These are phyloP conservation scores for Drosophila atroscutellata DNA, from an alignment of 2,888 invertebrate genomes.

Conservation along the genomic window DNA sequence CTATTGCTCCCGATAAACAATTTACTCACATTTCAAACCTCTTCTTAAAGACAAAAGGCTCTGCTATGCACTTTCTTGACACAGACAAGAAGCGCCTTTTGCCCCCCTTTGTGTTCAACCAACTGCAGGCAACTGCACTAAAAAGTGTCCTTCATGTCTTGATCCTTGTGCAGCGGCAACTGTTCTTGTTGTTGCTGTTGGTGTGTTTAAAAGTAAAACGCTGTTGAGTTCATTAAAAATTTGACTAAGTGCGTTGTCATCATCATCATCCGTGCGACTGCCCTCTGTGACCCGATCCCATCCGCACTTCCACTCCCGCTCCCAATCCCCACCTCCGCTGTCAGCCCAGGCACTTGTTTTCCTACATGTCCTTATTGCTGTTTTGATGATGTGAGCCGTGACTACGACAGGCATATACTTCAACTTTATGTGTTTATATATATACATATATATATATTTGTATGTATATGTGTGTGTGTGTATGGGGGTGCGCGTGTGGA, in stretches of 20 bases:
- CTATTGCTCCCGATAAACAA: neutral
- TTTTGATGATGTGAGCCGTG: constrained; percentile 34
- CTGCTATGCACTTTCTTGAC: constrained; percentile 9
- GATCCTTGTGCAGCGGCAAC: constrained; percentile 25
- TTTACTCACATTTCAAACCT: neutral
- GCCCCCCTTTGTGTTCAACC: constrained; percentile 12
- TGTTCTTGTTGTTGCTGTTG: constrained; percentile 11
- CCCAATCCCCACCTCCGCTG: constrained; percentile 15
- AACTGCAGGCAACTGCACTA: constrained; percentile 55
- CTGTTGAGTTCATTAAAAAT: constrained; percentile 77
- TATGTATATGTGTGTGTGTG: neutral
- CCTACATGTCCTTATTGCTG: constrained; percentile 29
- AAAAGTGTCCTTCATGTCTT: constrained; percentile 53
- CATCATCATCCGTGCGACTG: constrained; percentile 35
- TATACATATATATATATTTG: neutral
- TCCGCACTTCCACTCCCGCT: neutral
- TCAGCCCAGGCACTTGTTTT: constrained; percentile 3
- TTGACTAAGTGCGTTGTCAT: constrained; percentile 75
- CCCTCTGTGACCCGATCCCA: neutral
- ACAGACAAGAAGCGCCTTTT: constrained; percentile 19
- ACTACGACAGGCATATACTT: constrained; percentile 48
- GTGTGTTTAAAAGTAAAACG: constrained; percentile 67
- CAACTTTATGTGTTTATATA: constrained; percentile 27
- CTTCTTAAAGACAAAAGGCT: neutral
- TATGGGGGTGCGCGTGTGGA: constrained; percentile 21